Evolutionary conservation across 1,140 invertebrate genomes (phyloP), one percentile per base, ranked within the genome.

Genomic region (Augochlora pura): DNA sequence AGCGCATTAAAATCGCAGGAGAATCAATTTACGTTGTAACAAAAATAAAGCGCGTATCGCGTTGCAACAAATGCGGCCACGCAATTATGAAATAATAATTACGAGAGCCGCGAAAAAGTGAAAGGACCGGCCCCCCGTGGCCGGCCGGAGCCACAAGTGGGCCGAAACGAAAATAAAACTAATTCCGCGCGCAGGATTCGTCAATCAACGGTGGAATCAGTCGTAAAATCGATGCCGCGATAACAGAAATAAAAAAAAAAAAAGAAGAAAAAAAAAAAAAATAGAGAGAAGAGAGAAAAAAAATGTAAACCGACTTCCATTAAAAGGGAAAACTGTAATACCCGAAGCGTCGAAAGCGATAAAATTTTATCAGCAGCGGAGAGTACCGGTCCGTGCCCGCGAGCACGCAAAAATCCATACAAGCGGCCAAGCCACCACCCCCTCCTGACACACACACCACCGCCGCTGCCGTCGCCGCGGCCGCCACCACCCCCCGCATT

Each of bases 371-470:
- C 68, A 64, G 60, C n/a, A 46, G 2, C 54, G 67, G 38, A 54
- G 63, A 54, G 63, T 57, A 25, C 54, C n/a, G n/a, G 25, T 27
- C n/a, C n/a, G 66, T 77, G 52, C 60, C 54, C 69, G 62, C 69
- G 66, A 68, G 54, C 76, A 64, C 69, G 76, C 76, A 72, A 78
- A 78, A 78, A 78, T 78, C 76, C 76, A 78, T 78, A 72, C 69
- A 46, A 60, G 46, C 68, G 32, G 32, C n/a, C 67, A 64, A 63
- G n/a, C n/a, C n/a, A n/a, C n/a, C n/a, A n/a, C n/a, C n/a, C 60
- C 69, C 68, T 60, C 23, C 57, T 72, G 59, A 72, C 60, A 49
- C 76, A 62, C n/a, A n/a, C n/a, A n/a, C n/a, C n/a, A n/a, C n/a
- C n/a, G n/a, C n/a, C n/a, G n/a, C n/a, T n/a, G n/a, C n/a, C n/a